These are phyloP conservation scores for Muscidifurax raptorellus DNA, from an alignment of 1,140 invertebrate species.

Conservation along the genomic window DNA sequence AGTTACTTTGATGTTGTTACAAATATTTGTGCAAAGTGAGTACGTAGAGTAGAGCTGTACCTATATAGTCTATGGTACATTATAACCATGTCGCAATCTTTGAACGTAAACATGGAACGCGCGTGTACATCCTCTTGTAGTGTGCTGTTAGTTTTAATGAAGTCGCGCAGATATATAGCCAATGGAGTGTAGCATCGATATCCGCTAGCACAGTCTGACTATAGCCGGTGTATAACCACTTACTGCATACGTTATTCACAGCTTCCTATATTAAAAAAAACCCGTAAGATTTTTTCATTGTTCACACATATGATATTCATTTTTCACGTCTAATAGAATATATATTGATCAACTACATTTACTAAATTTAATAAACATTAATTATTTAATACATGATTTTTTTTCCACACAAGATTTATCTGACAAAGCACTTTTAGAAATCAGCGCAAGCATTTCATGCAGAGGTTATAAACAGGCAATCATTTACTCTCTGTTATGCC, in stretches of 20 bases:
- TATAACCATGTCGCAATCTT: neutral
- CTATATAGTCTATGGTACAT: no score
- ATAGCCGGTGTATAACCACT: neutral
- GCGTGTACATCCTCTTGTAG: neutral
- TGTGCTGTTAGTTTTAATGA: conserved; percentile 3
- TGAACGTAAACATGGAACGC: neutral
- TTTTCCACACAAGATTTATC: no score
- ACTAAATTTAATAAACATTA: no score
- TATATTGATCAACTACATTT: no score
- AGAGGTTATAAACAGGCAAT: conserved; percentile 11
- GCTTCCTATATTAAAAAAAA: neutral
- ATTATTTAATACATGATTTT: no score
- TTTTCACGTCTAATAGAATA: no score
- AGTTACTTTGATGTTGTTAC: neutral
- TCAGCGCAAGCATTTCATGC: neutral
- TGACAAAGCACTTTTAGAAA: no score
- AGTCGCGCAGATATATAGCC: neutral
- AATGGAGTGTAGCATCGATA: neutral
- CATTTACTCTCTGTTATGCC: neutral
- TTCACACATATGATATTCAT: no score
- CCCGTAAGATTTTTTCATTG: no score
- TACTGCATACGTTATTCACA: neutral
- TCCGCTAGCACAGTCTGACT: neutral
- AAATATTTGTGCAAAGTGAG: neutral
- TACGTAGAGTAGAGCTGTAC: no score